phyloP scores from a whole-genome alignment of 2,888 invertebrate genomes.

The Unio pictorum region DNA sequence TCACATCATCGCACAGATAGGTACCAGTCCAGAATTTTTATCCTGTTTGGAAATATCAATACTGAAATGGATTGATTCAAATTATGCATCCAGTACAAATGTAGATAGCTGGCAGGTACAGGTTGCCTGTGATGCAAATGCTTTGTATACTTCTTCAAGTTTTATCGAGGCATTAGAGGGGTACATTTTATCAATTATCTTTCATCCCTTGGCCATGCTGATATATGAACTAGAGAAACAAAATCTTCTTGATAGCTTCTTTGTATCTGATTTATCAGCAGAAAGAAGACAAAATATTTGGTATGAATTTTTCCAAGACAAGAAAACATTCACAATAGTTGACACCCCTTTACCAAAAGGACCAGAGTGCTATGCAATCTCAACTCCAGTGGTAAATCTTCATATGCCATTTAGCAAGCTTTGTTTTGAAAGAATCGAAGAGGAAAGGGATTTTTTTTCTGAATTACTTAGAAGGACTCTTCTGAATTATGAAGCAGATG shows the following conservation, averaged over 20 bases:
- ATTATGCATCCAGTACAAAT: not conserved
- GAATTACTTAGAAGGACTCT: constrained; percentile 20
- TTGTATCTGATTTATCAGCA: constrained; percentile 10
- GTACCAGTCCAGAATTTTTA: constrained; percentile 1
- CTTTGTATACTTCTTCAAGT: constrained; percentile 18
- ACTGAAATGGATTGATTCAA: constrained; percentile 1
- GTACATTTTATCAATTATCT: constrained; percentile 19
- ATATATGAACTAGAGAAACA: constrained; percentile 25
- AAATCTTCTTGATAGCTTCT: constrained; percentile 22
- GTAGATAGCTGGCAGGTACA: constrained; percentile 21
- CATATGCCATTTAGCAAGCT: constrained; percentile 31
- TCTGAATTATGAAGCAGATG: constrained; percentile 25
- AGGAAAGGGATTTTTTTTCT: constrained; percentile 27
- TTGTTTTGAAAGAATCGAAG: constrained; percentile 26
- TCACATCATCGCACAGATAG: constrained; percentile 6
- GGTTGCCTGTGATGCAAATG: constrained; percentile 27
- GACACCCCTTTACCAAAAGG: constrained; percentile 22
- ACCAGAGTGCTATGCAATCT: constrained; percentile 37
- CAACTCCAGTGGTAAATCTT: constrained; percentile 10
- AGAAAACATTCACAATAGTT: constrained; percentile 13
- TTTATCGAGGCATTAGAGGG: constrained; percentile 32
- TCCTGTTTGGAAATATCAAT: constrained; percentile 7
- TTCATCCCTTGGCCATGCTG: constrained; percentile 30
- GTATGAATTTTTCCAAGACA: constrained; percentile 10
- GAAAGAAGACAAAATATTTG: constrained; percentile 11